Base-by-base conservation (phyloP, 1,140 invertebrate species). In the Pinna nobilis region DNA sequence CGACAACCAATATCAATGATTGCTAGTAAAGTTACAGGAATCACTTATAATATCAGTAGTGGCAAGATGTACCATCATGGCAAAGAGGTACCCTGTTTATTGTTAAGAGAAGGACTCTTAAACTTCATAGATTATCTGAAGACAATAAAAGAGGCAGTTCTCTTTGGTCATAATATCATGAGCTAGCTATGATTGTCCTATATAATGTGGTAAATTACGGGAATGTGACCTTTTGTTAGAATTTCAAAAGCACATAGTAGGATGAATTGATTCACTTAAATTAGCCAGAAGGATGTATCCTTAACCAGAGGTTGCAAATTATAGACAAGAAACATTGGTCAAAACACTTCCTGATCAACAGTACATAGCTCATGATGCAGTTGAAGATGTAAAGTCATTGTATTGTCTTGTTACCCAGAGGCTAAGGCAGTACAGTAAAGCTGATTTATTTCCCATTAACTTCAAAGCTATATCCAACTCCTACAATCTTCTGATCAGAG, bases 131-230 rank as follows among this genome's bases (percentile, higher is more conserved):
- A 61, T 28, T 61, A 41, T 20, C 39, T 61, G 23, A 13, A 61
- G 37, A 25, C 15, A 4, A 25, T 20, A n/a, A 35, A n/a, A 7
- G 25, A 20, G 9, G 33, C 59, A 4, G 41, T 61, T 5, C 23
- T 61, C 15, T 33, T 61, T 23, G 59, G 59, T 9, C 59, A 61
- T 23, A 61, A 61, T 39, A 44, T 44, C 15, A 57, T 57, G 53
- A 35, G 15, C 18, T 61, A 35, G 15, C 18, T 61, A 41, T 61
- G 35, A 41, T 23, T 39, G 37, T 11, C 33, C 33, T n/a, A 23
- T 61, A 15, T 0, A 39, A 3, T 20, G 0, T n/a, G 3, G 41
- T n/a, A 44, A 61, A 44, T 23, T 61, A 41, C 59, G 37, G 6
- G 59, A 61, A 25, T 61, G 33, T 37, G 41, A 20, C 39, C 28